Percentiles rank a stretch among this genome's conserved stretches.
phyloP scores from a whole-genome alignment of 2,113 vertebrate species.

The Sturnus vulgaris region DNA sequence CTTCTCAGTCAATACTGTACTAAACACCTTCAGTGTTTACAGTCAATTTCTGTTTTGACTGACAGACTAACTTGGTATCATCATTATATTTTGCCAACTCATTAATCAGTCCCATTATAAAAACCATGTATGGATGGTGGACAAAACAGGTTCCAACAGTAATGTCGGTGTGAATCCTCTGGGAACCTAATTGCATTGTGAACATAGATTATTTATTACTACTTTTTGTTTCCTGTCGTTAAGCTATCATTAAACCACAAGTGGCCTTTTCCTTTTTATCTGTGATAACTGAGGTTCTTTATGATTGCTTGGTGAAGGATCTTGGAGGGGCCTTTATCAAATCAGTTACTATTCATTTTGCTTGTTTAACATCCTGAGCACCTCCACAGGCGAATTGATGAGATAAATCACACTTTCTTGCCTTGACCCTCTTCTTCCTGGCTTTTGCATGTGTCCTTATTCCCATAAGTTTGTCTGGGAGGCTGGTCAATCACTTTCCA shows the following conservation, averaged over 20 bases:
- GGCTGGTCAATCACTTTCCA: not conserved
- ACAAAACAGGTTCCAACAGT: not conserved
- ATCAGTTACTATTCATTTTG: not conserved
- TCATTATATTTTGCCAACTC: not conserved
- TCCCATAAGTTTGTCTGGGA: not conserved
- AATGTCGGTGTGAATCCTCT: not conserved
- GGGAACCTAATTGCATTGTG: not conserved
- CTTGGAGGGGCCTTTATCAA: not conserved
- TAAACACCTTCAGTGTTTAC: not conserved
- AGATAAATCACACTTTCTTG: not conserved
- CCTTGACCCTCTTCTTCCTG: not conserved
- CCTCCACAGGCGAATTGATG: not conserved
- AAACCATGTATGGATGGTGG: not conserved
- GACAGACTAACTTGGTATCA: not conserved
- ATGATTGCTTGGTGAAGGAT: not conserved
- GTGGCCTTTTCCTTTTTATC: slow-evolving; percentile 2
- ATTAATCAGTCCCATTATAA: not conserved
- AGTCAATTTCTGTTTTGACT: not conserved
- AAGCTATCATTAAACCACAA: not conserved
- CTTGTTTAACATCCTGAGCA: not conserved
- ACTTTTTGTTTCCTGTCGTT: not conserved
- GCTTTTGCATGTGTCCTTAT: not conserved
- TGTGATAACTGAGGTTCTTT: not conserved
- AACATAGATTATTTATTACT: not conserved
- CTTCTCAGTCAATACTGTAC: not conserved